Conservation (phyloP, 2,113 vertebrate species). For the Zosterops pallidus region DNA sequence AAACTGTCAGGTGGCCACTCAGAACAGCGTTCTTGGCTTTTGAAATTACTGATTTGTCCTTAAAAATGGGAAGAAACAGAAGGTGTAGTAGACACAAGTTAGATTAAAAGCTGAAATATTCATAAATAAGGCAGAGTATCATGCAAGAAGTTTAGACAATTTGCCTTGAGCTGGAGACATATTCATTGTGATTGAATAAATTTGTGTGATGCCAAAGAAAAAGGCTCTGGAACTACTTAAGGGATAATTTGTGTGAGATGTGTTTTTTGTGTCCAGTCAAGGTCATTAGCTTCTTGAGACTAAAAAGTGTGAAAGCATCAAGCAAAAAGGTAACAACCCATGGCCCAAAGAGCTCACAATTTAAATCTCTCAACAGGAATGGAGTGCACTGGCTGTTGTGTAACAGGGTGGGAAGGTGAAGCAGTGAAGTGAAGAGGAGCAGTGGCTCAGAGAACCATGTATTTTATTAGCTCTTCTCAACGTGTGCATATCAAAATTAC, state of each 20-base stretch:
- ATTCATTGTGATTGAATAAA: neutral
- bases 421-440: neutral
- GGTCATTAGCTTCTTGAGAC: neutral
- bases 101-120: neutral
- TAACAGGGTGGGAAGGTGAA: neutral
- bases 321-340: neutral
- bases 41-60: neutral
- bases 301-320: neutral
- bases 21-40: neutral
- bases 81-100: neutral
- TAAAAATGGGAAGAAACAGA: neutral
- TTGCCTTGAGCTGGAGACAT: neutral
- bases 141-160: neutral
- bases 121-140: neutral
- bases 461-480: neutral
- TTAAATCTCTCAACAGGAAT: neutral
- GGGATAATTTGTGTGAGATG: neutral
- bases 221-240: neutral
- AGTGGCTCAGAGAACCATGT: neutral
- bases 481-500: fast-evolving
- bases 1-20: neutral
- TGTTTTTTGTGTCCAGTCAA: neutral
- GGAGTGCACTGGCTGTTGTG: neutral
- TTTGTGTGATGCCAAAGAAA: neutral
- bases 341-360: neutral